phyloP scores from a whole-genome alignment of 2,113 vertebrate species.

The Anolis sagrei region DNA sequence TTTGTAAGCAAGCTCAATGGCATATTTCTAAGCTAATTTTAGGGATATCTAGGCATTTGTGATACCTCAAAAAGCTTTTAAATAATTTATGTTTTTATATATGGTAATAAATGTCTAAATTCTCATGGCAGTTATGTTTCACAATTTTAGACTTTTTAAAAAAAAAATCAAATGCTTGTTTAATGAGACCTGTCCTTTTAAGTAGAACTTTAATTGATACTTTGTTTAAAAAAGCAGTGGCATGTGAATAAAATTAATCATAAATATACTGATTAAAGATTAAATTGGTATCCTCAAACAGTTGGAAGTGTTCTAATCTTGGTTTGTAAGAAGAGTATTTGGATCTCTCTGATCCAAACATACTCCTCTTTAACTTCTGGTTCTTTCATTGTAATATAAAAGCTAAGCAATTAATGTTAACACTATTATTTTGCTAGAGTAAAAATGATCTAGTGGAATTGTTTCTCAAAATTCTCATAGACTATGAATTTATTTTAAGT shows the following conservation, averaged over 20 bases:
- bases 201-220: not conserved
- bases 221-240: not conserved
- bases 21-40: conserved; percentile 15
- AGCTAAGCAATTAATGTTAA: not conserved
- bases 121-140: not conserved
- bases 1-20: conserved; percentile 8
- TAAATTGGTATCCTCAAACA: not conserved
- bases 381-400: not conserved
- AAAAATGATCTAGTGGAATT: not conserved
- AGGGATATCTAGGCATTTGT: not conserved
- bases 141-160: conserved; percentile 9
- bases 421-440: not conserved
- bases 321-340: not conserved
- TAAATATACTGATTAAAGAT: not conserved
- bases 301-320: not conserved
- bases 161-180: conserved; percentile 1
- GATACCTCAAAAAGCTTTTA: not conserved
- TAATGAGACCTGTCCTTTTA: not conserved
- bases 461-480: not conserved
- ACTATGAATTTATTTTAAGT: not conserved
- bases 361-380: not conserved
- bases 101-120: conserved; percentile 22
- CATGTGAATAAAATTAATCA: not conserved
- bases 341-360: not conserved
- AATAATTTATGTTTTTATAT: not conserved